Conservation (phyloP, 2,797 vertebrate genomes). For the Muscicapa comitata region DNA sequence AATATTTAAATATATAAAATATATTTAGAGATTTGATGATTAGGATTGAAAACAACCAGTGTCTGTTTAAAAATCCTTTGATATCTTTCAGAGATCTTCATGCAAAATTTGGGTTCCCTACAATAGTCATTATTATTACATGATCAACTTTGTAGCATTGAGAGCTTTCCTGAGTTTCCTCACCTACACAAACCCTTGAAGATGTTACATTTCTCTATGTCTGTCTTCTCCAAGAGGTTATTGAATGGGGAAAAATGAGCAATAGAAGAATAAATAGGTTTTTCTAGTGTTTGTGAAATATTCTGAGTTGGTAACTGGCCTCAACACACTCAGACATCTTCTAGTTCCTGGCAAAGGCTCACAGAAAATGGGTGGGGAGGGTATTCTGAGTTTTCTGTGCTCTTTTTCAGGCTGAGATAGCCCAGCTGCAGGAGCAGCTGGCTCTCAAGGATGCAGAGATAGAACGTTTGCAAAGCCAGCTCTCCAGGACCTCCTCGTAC, state of each 20-base stretch:
- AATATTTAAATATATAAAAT: no score
- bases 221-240: background rate
- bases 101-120: background rate
- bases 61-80: background rate
- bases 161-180: background rate
- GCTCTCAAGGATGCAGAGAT: slow-evolving; percentile 91
- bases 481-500: slow-evolving; percentile 80
- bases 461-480: slow-evolving; percentile 87
- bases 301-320: background rate
- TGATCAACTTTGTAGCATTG: background rate
- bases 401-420: slow-evolving; percentile 87
- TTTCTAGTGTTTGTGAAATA: background rate
- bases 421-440: slow-evolving; percentile 89
- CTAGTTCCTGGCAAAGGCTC: background rate
- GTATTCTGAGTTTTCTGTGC: background rate
- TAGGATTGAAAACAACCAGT: background rate
- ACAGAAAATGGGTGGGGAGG: rapidly evolving
- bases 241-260: background rate
- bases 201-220: background rate
- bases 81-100: background rate
- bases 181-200: background rate
- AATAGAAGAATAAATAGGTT: background rate
- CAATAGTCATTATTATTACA: background rate
- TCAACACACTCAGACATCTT: background rate
- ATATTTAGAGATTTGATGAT: background rate